Evolutionary conservation across 2,113 vertebrate species (phyloP).

Genomic region (Benitochromis conjunctus): DNA sequence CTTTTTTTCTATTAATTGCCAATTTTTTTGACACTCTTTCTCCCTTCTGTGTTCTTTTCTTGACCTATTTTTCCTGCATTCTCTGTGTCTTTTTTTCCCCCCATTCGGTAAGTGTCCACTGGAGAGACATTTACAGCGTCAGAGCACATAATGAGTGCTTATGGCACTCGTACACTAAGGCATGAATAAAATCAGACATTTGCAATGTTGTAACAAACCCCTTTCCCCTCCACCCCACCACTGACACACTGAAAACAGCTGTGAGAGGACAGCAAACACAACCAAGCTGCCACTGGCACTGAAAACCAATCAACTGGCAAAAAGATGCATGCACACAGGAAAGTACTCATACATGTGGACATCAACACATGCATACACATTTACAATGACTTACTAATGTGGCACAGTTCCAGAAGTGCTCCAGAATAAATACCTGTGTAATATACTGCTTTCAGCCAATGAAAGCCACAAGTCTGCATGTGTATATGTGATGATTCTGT

Average conservation of each 20-base stretch:
- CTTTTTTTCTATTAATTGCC: not conserved
- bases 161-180: not conserved
- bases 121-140: constrained; percentile 27
- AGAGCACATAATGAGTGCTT: constrained; percentile 11
- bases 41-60: not conserved
- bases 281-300: not conserved
- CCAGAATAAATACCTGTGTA: not conserved
- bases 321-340: not conserved
- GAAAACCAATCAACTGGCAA: not conserved
- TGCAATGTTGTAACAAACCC: not conserved
- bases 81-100: not conserved
- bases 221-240: not conserved
- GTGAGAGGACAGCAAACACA: not conserved
- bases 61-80: not conserved
- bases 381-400: not conserved
- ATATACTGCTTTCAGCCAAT: constrained; percentile 1
- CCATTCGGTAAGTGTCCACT: constrained; percentile 12
- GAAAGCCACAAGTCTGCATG: not conserved
- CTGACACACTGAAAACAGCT: not conserved
- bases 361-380: not conserved
- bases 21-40: not conserved
- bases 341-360: not conserved
- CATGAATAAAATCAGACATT: constrained; percentile 27
- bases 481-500: not conserved
- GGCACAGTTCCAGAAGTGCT: constrained; percentile 8